Percentiles rank a stretch among this genome's conserved stretches.
Evolutionary conservation across 2,797 vertebrate species (phyloP).

Genomic region (Otolemur crassicaudatus): DNA sequence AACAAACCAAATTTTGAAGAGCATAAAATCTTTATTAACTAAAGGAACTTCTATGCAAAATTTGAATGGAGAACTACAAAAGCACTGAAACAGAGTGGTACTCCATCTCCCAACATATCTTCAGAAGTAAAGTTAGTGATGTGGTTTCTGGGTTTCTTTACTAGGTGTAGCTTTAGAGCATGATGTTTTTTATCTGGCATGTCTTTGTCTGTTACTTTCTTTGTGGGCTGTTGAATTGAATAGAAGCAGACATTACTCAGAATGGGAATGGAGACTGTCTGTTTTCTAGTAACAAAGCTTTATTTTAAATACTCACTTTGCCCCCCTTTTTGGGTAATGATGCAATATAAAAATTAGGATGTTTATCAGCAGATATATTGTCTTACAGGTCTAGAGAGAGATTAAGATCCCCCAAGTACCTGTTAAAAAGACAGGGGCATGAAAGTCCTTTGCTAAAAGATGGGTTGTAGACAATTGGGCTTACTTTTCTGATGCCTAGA

Average conservation of each 20-base stretch:
- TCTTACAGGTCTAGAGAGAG: slow-evolving; percentile 49
- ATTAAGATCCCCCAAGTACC: background rate
- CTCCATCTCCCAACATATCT: slow-evolving; percentile 68
- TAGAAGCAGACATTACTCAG: slow-evolving; percentile 94
- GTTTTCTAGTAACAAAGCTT: slow-evolving; percentile 89
- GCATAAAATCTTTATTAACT: slow-evolving; percentile 68
- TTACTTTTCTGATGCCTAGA: slow-evolving; percentile 46
- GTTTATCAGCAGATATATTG: slow-evolving; percentile 68
- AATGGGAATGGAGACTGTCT: slow-evolving; percentile 90
- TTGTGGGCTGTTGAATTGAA: slow-evolving; percentile 89
- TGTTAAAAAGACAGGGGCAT: background rate
- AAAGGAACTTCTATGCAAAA: background rate
- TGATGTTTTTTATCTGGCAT: slow-evolving; percentile 93
- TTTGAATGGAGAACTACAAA: background rate
- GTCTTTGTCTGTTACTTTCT: slow-evolving; percentile 89
- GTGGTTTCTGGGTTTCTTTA: slow-evolving; percentile 78
- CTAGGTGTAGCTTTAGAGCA: slow-evolving; percentile 83
- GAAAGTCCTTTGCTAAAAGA: background rate
- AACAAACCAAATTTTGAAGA: slow-evolving; percentile 77
- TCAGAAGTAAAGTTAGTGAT: slow-evolving; percentile 78
- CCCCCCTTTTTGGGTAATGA: slow-evolving; percentile 69
- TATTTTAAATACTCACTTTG: slow-evolving; percentile 88
- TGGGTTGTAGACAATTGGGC: background rate
- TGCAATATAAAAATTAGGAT: slow-evolving; percentile 65
- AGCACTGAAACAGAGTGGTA: background rate